These are phyloP conservation scores for Loripinus fragilis DNA, from an alignment of 2,888 invertebrate species.

Conservation along the genomic window DNA sequence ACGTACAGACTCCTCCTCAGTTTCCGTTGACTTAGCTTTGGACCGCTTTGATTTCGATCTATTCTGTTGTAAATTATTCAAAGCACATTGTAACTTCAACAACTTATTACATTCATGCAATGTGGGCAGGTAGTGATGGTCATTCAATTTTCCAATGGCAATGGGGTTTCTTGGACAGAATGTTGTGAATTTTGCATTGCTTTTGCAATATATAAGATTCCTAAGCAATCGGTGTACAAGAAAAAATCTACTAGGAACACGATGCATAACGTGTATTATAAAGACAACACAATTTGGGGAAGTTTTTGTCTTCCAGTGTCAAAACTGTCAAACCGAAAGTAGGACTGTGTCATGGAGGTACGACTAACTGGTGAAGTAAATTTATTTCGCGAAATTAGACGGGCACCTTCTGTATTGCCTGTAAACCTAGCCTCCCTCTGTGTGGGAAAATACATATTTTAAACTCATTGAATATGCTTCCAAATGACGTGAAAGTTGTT, in stretches of 20 bases:
- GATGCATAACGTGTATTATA: too few species aligned
- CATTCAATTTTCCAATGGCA: too few species aligned
- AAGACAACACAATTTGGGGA: too few species aligned
- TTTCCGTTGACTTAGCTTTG: not conserved
- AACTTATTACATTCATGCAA: not conserved
- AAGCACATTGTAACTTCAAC: not conserved
- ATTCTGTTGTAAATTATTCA: not conserved
- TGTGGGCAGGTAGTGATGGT: not conserved
- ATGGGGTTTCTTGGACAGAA: not conserved
- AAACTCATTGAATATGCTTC: too few species aligned
- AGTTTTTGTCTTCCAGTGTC: too few species aligned
- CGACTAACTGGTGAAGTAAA: too few species aligned
- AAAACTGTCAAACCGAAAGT: slow-evolving; percentile 14
- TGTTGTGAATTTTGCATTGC: not conserved
- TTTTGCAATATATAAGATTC: not conserved
- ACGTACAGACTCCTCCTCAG: not conserved
- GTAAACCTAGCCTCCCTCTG: too few species aligned
- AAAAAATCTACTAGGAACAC: not conserved
- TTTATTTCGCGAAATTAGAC: too few species aligned
- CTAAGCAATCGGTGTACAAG: not conserved
- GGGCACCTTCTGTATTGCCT: too few species aligned
- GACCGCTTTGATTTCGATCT: not conserved
- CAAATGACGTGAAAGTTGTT: too few species aligned
- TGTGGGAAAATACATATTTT: too few species aligned
- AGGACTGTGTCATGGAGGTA: not conserved